Conservation (phyloP, 2,888 invertebrate species). For the Dynastes grantii region DNA sequence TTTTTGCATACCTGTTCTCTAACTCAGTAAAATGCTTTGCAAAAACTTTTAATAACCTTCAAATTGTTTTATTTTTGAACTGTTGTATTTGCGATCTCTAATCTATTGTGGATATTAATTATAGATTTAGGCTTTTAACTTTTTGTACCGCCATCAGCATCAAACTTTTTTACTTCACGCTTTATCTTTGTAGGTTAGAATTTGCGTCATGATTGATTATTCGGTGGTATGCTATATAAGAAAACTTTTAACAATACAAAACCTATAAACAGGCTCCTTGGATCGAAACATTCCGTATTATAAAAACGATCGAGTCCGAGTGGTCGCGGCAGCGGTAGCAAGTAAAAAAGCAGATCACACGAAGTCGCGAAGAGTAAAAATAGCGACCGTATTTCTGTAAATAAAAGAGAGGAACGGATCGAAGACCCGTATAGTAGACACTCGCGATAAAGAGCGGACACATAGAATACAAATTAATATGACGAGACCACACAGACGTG, state of each 20-base stretch:
- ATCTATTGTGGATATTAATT: slow-evolving; percentile 8
- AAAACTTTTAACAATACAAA: slow-evolving; percentile 26
- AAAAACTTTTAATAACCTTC: not conserved
- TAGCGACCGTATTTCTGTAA: slow-evolving; percentile 42
- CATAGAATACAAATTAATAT: slow-evolving; percentile 44
- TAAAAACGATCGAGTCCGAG: slow-evolving; percentile 37
- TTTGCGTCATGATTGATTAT: slow-evolving; percentile 16
- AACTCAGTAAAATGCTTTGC: no score
- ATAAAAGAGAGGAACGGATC: slow-evolving; percentile 28
- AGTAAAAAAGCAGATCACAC: slow-evolving; percentile 47
- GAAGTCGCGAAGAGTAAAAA: slow-evolving; percentile 38
- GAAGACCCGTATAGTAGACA: slow-evolving; percentile 29
- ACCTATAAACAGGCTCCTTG: slow-evolving; percentile 8
- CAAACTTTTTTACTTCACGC: not conserved
- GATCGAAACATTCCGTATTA: slow-evolving; percentile 32
- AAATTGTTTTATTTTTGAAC: slow-evolving; percentile 1
- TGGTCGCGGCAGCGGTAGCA: slow-evolving; percentile 42
- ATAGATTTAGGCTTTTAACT: slow-evolving; percentile 13
- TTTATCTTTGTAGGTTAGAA: slow-evolving; percentile 8
- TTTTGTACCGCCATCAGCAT: not conserved
- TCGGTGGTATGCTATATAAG: not conserved
- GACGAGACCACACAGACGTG: slow-evolving; percentile 42
- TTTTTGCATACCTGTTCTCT: no score
- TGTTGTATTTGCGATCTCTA: not conserved
- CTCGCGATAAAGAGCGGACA: slow-evolving; percentile 40